phyloP scores from a whole-genome alignment of 2,888 invertebrate genomes.

The Brachylomia viminalis region DNA sequence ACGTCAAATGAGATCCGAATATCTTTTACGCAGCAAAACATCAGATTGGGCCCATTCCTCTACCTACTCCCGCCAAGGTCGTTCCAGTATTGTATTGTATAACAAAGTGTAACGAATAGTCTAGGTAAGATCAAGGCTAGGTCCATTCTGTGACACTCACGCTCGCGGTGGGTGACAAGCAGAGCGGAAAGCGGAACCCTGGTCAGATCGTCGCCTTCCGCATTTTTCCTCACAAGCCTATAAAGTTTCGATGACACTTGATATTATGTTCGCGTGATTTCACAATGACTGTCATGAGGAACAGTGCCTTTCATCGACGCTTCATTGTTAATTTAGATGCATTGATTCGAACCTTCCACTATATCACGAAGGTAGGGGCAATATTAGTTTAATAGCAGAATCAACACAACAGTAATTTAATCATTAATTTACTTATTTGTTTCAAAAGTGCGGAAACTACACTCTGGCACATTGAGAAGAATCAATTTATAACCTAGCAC shows the following conservation, averaged over 20 bases:
- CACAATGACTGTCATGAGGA: conserved; percentile 48
- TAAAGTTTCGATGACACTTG: conserved; percentile 82
- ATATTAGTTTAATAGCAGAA: no score
- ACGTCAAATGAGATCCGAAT: neutral
- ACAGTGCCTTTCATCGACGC: neutral
- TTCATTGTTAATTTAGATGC: no score
- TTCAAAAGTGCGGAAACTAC: no score
- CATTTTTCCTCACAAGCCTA: conserved; percentile 78
- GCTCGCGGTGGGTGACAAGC: conserved; percentile 67
- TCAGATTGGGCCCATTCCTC: neutral
- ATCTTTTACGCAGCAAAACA: neutral
- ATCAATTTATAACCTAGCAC: no score
- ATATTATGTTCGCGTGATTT: conserved; percentile 78
- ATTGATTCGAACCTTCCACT: no score
- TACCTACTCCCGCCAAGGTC: conserved; percentile 53
- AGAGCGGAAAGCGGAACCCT: conserved; percentile 81
- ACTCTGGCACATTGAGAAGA: no score
- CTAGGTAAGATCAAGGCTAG: conserved; percentile 72
- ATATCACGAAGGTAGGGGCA: no score
- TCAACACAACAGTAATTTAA: no score
- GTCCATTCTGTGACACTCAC: conserved; percentile 63
- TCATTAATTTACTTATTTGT: no score
- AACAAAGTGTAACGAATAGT: conserved; percentile 67
- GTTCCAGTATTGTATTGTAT: conserved; percentile 54
- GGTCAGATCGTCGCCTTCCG: conserved; percentile 71